A percentile compares a stretch with the other conserved stretches of the same genome.
Evolutionary conservation across 2,113 vertebrate species (phyloP).

Genomic region (Osmerus mordax): DNA sequence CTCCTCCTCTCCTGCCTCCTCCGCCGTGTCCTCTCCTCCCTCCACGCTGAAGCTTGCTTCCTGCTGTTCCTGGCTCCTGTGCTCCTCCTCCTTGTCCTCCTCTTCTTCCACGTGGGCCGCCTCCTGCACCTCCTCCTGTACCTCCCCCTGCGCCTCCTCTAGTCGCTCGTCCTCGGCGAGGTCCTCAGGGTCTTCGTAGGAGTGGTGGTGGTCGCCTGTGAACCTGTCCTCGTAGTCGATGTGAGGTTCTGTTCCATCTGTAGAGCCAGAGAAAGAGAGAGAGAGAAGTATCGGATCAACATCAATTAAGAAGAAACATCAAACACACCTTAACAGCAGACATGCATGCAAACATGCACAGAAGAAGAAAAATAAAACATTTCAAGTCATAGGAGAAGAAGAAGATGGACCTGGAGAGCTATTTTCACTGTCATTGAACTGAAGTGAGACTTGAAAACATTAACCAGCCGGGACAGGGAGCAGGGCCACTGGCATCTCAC

Average conservation of each 20-base stretch:
- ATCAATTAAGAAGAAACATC: no score
- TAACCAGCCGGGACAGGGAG: no score
- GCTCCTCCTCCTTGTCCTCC: slow-evolving; percentile 10
- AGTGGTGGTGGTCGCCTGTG: slow-evolving; percentile 73
- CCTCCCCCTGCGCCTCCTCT: slow-evolving; percentile 50
- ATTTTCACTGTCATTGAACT: no score
- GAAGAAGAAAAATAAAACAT: no score
- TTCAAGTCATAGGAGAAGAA: no score
- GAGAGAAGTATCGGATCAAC: no score
- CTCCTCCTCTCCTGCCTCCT: slow-evolving; percentile 2
- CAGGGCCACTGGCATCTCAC: slow-evolving; percentile 51
- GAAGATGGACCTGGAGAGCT: no score
- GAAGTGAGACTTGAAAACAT: no score
- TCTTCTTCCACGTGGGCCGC: slow-evolving; percentile 6
- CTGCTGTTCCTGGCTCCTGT: slow-evolving; percentile 48
- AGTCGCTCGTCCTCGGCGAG: slow-evolving; percentile 18
- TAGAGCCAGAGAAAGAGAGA: slow-evolving; percentile 12
- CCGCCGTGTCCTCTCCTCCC: slow-evolving; percentile 18
- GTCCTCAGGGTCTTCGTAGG: slow-evolving; percentile 58
- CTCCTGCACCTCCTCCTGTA: slow-evolving; percentile 29
- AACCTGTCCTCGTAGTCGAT: slow-evolving; percentile 94
- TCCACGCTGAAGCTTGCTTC: slow-evolving; percentile 25
- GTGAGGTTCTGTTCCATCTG: slow-evolving; percentile 80
- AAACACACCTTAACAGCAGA: no score
- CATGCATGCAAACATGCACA: no score